phyloP scores from a whole-genome alignment of 1,140 invertebrate species.

The Saccostrea cuccullata region DNA sequence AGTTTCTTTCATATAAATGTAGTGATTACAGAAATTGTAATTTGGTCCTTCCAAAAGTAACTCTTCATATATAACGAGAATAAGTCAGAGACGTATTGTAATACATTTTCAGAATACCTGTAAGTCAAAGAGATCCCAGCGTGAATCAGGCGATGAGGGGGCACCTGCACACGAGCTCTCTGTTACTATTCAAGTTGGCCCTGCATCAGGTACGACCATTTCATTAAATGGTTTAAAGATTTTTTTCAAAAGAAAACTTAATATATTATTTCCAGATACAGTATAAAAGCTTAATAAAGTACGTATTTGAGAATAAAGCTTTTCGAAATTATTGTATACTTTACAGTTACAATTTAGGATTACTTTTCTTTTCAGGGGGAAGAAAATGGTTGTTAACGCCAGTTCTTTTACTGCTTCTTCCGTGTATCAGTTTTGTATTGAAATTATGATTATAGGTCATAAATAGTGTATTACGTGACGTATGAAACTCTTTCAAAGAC shows the following conservation, averaged over 20 bases:
- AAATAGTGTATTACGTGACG: too few species aligned
- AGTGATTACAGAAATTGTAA: too few species aligned
- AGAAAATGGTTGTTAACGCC: not conserved
- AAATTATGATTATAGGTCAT: too few species aligned
- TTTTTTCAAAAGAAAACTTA: not conserved
- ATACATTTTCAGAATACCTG: not conserved
- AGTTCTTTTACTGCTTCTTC: not conserved
- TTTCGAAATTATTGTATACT: not conserved
- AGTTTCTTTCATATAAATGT: too few species aligned
- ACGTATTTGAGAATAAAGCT: not conserved
- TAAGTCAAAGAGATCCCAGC: not conserved
- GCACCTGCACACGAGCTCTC: not conserved
- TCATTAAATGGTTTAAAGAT: too few species aligned
- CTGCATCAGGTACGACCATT: not conserved
- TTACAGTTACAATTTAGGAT: not conserved
- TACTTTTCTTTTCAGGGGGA: not conserved
- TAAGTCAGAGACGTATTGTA: not conserved
- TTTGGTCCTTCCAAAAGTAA: too few species aligned
- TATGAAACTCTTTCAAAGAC: too few species aligned
- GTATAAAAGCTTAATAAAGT: too few species aligned
- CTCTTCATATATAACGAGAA: too few species aligned
- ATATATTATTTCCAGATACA: too few species aligned
- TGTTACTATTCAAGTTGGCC: not conserved
- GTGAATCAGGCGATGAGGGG: not conserved
- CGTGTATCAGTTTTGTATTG: not conserved